Evolutionary conservation across 2,888 invertebrate genomes (phyloP).

Genomic region (Pandemis heparana): DNA sequence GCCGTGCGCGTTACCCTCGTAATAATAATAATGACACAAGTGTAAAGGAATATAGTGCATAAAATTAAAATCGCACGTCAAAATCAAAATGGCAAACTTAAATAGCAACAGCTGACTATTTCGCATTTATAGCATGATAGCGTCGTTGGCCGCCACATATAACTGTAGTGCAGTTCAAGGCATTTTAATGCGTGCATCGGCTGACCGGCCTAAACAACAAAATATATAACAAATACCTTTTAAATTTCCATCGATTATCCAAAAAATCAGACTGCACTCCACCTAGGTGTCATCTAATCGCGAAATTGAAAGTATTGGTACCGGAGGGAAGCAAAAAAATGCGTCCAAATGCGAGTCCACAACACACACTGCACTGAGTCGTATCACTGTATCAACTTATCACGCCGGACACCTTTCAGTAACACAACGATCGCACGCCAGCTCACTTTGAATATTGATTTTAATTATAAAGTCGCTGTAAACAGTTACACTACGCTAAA

Average conservation of each 20-base stretch:
- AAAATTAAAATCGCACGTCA: constrained; percentile 8
- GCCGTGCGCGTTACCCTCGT: no score
- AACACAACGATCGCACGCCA: constrained; percentile 2
- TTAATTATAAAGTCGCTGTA: constrained; percentile 27
- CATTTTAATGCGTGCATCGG: not conserved
- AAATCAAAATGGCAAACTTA: constrained; percentile 18
- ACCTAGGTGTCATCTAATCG: constrained; percentile 35
- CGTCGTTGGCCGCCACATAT: constrained; percentile 17
- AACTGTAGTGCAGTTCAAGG: constrained; percentile 30
- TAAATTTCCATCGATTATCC: constrained; percentile 69
- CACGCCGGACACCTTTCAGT: constrained; percentile 9
- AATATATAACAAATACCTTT: constrained; percentile 60
- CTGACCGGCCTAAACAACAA: constrained; percentile 19
- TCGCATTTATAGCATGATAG: constrained; percentile 11
- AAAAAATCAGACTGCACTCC: constrained; percentile 18
- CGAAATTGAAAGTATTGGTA: constrained; percentile 44
- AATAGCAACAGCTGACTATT: constrained; percentile 34
- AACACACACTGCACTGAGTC: constrained; percentile 23
- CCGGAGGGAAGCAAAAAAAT: constrained; percentile 42
- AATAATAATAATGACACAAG: no score
- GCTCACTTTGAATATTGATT: constrained; percentile 33
- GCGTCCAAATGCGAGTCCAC: constrained; percentile 33
- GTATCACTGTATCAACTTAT: constrained; percentile 18
- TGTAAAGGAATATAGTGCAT: not conserved
- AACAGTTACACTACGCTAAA: constrained; percentile 33